Evolutionary conservation across 2,113 vertebrate species (phyloP), one percentile per base, ranked within the genome.

Genomic region (Nesoenas mayeri): DNA sequence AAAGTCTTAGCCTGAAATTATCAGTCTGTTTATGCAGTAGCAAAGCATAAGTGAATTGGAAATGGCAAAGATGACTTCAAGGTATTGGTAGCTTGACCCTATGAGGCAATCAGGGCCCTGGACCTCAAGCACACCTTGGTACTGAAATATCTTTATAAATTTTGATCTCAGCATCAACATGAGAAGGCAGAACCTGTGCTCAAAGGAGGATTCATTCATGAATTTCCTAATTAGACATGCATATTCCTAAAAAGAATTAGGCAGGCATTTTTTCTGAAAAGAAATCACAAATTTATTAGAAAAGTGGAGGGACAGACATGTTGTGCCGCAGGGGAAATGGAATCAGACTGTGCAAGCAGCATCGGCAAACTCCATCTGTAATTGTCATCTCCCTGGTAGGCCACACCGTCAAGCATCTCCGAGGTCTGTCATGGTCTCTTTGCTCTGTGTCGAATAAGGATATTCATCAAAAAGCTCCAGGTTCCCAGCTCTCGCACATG

Each of bases 391-490:
- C 44, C 81, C 85, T 50, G 67, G 91, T 91, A 75, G 79, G 71
- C 80, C 71, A 79, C 50, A 21, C 47, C 3, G 0, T 84, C 90
- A 94, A 88, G 58, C 28, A 89, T 57, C 83, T 88, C 74, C 19
- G 1, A 93, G 61, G 47, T 85, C 75, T 75, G 89, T 92, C 77
- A 94, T 60, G 90, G 72, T 94, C 85, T 70, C 80, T 92, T 93
- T 91, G 56, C 92, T 94, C 91, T 70, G 20, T 60, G 54, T 53
- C 0, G 1, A 94, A 48, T 61, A 58, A 82, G 88, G 80, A 82
- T 85, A 97, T 96, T 96, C 75, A 94, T 96, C 79, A 92, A 86
- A 95, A 89, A 93, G 32, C 66, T 93, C 50, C 88, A 87, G 71
- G 67, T 97, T 91, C 79, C 60, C 85, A 95, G 82, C 32, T 89